A percentile compares a stretch with the other conserved stretches of the same genome.
phyloP scores from a whole-genome alignment of 2,113 vertebrate species.

The Oreochromis spilurus region DNA sequence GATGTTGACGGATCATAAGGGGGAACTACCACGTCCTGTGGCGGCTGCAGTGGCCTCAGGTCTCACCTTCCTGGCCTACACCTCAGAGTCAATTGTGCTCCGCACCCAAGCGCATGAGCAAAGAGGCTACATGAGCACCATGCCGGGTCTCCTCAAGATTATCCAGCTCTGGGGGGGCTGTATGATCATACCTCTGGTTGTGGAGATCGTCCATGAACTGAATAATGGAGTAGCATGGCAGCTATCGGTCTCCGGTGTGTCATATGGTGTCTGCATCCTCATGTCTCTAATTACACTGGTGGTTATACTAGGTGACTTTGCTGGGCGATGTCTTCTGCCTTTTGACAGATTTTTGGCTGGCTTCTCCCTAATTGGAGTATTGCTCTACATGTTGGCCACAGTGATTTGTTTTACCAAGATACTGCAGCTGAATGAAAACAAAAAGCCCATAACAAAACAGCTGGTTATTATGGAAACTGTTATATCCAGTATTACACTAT shows the following conservation, averaged over 20 bases:
- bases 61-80: slow-evolving; percentile 63
- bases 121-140: slow-evolving; percentile 73
- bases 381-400: slow-evolving; percentile 61
- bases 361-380: slow-evolving; percentile 62
- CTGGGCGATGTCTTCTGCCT: slow-evolving; percentile 61
- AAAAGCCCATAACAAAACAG: fast-evolving
- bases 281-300: slow-evolving; percentile 55
- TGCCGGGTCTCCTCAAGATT: slow-evolving; percentile 70
- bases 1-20: not conserved
- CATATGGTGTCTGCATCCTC: slow-evolving; percentile 54
- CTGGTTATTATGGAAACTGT: slow-evolving; percentile 49
- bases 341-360: slow-evolving; percentile 63
- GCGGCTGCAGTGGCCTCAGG: slow-evolving; percentile 44
- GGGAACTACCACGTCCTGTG: not conserved
- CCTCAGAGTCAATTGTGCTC: slow-evolving; percentile 55
- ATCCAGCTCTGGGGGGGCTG: slow-evolving; percentile 67
- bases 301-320: slow-evolving; percentile 69
- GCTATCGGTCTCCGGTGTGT: slow-evolving; percentile 1
- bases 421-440: not conserved
- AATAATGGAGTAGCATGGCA: slow-evolving; percentile 2
- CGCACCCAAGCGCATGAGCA: slow-evolving; percentile 45
- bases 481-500: slow-evolving; percentile 58
- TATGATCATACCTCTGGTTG: slow-evolving; percentile 50
- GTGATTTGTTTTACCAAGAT: slow-evolving; percentile 58
- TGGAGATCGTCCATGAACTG: not conserved